Percentiles rank a stretch among this genome's conserved stretches.
Evolutionary conservation across 1,140 invertebrate species (phyloP).

Genomic region (Bombus polaris): DNA sequence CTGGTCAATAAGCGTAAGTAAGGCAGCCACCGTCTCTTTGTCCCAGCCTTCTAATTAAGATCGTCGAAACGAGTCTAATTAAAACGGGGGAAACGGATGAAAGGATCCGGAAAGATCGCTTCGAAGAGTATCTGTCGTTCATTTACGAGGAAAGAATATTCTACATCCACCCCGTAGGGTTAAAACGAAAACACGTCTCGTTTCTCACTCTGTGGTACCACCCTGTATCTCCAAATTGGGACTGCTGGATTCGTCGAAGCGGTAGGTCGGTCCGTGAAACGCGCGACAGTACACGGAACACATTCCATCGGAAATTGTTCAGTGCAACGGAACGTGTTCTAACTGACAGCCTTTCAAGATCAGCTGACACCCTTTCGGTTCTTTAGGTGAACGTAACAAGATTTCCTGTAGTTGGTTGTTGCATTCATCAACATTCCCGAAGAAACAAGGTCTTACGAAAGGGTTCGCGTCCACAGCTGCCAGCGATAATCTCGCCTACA

Average conservation of each 20-base stretch:
- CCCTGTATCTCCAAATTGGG: not conserved
- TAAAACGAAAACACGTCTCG: not conserved
- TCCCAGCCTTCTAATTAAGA: slow-evolving; percentile 19
- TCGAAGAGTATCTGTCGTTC: no score
- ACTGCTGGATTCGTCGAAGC: not conserved
- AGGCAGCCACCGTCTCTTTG: not conserved
- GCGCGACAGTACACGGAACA: not conserved
- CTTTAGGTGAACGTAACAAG: not conserved
- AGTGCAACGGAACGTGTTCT: not conserved
- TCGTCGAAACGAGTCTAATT: slow-evolving; percentile 29
- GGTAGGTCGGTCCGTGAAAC: not conserved
- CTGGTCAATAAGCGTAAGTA: slow-evolving; percentile 22
- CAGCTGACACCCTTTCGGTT: not conserved
- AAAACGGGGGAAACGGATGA: not conserved
- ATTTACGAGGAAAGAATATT: not conserved
- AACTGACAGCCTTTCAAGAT: not conserved
- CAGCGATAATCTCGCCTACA: slow-evolving; percentile 10
- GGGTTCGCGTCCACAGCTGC: not conserved
- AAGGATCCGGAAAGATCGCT: no score
- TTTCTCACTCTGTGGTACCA: not conserved
- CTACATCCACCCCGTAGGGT: not conserved
- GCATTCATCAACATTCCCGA: slow-evolving; percentile 12
- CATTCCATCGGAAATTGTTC: slow-evolving; percentile 8
- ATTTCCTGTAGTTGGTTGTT: not conserved
- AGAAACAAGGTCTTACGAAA: slow-evolving; percentile 10